Evolutionary conservation across 2,888 invertebrate species (phyloP).

Genomic region (Tethea ocularis): DNA sequence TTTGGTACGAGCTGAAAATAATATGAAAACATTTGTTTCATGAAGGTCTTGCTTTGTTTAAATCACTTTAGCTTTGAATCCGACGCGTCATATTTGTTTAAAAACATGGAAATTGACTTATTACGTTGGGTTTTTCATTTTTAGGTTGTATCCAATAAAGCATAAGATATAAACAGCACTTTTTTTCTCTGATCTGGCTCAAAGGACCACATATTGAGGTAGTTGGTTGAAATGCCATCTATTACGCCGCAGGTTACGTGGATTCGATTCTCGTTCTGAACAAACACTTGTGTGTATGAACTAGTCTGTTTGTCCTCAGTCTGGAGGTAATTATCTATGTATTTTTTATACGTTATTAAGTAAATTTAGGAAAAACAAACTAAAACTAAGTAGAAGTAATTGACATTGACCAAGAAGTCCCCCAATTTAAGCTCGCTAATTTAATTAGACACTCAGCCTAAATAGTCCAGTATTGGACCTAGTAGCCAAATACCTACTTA

Average conservation of each 20-base stretch:
- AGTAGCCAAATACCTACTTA: background rate
- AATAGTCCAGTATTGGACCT: background rate
- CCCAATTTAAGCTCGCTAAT: background rate
- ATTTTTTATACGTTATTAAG: background rate
- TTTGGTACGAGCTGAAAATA: conserved; percentile 14
- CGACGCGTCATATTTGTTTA: background rate
- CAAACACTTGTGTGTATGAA: too few relatives aligned
- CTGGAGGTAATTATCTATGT: too few relatives aligned
- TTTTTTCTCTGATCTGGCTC: background rate
- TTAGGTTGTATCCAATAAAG: too few relatives aligned
- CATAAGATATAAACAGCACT: background rate
- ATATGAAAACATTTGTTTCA: conserved; percentile 19
- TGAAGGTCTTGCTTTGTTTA: background rate
- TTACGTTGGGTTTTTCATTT: background rate
- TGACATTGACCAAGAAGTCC: conserved; percentile 1
- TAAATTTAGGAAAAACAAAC: background rate
- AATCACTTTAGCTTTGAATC: background rate
- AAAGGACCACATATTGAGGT: background rate
- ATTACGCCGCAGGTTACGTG: too few relatives aligned
- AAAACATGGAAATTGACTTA: background rate
- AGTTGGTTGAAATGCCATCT: too few relatives aligned
- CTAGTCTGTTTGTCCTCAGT: too few relatives aligned
- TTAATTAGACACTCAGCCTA: background rate
- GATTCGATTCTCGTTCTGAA: too few relatives aligned
- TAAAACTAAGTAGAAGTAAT: background rate